Evolutionary conservation across 37 sponge, comb jelly and placozoan species (phyloP), one percentile per base, ranked within the genome.

Genomic region (Sycon ciliatum): DNA sequence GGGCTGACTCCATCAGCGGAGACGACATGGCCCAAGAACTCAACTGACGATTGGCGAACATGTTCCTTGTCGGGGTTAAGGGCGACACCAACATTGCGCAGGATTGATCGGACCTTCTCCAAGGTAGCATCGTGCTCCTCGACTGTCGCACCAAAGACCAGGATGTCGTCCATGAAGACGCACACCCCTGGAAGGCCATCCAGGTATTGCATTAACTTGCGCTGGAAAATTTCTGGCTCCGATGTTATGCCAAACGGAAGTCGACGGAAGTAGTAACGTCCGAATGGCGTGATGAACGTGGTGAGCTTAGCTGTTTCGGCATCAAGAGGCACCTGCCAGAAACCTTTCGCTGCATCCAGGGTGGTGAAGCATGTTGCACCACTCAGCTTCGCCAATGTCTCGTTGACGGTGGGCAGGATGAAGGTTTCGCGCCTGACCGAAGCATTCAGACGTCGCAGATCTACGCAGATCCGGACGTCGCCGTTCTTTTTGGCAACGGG

Each of bases 231-330:
- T 40, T 78, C 84, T 30, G 67, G 74, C 13, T 79, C 79, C 22
- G 75, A 74, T 27, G 29, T 49, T 18, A 83, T 65, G 28, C 84
- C 84, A 54, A 82, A 82, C 4, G 82, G 77, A 26, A 77, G 35
- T 36, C 77, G 28, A 22, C 29, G 32, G 49, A 38, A 82, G 7
- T 75, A 36, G 42, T 61, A 65, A 4, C 68, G 18, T 34, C 77
- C 77, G 7, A 38, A 37, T 28, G 79, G 76, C n/a, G 79, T 81
- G 39, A 73, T 72, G 74, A 86, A 86, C 40, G 81, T 85, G 30
- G 76, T 79, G 39, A 83, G 75, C 5, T 46, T 39, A 26, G 34
- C 31, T 35, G 72, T 53, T 39, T 33, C 52, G 24, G 55, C 56
- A 7, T 52, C 65, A 4, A 83, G 75, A 3, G 35, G 71, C 1